Evolutionary conservation across 2,113 vertebrate species (phyloP).

Genomic region (Strix uralensis): DNA sequence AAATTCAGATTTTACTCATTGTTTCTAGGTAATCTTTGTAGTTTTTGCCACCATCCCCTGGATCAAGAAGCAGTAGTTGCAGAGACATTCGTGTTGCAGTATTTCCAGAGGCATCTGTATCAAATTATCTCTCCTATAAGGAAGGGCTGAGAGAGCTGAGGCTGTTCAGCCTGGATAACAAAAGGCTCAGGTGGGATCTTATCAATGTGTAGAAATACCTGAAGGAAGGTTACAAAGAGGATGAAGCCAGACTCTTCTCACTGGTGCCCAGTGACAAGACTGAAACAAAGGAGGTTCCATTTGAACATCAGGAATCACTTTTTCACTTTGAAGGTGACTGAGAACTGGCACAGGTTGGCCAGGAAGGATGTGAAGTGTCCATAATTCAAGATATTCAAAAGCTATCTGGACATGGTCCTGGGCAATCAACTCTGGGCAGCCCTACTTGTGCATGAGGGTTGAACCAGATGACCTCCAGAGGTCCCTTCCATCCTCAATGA

Average conservation of each 20-base stretch:
- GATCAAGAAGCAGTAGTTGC: not conserved
- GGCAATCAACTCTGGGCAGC: not conserved
- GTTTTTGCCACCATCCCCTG: not conserved
- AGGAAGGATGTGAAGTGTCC: not conserved
- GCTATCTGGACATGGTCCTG: no score
- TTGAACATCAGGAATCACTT: not conserved
- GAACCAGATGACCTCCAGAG: not conserved
- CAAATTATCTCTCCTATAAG: not conserved
- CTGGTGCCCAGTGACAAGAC: not conserved
- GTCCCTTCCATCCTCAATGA: not conserved
- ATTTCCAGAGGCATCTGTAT: not conserved
- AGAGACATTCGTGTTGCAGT: not conserved
- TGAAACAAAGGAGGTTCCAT: not conserved
- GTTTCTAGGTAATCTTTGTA: not conserved
- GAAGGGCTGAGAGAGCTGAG: not conserved
- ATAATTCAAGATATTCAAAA: not conserved
- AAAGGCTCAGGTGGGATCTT: not conserved
- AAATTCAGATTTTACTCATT: not conserved
- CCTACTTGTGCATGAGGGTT: not conserved
- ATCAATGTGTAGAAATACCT: not conserved
- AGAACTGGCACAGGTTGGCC: not conserved
- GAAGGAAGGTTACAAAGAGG: not conserved
- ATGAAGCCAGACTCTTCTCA: fast-evolving
- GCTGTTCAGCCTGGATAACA: not conserved
- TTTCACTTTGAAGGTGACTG: not conserved